A percentile compares a stretch with the other conserved stretches of the same genome.
Conservation (phyloP, 2,113 vertebrate species). For the Tursiops truncatus region DNA sequence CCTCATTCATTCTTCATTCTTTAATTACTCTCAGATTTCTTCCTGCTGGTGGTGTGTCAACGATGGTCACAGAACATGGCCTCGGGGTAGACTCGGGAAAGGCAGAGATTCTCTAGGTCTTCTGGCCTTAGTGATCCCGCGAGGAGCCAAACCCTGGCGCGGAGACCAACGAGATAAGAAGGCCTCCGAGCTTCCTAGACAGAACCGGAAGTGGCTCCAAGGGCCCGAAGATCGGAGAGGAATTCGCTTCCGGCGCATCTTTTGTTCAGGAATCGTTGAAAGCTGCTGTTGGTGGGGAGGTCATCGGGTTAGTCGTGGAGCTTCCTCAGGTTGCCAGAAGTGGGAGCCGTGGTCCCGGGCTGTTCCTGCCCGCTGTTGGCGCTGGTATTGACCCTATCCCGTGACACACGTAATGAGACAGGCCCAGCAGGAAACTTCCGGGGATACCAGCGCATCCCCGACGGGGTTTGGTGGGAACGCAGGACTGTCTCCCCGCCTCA, state of each 20-base stretch:
- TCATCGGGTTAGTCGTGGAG: accelerated
- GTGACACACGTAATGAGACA: neutral
- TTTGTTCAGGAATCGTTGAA: neutral
- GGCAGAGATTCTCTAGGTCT: neutral
- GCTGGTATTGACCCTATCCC: neutral
- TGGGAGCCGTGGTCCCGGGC: neutral
- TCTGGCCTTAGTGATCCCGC: neutral
- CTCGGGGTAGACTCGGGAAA: neutral
- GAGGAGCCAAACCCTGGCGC: no score
- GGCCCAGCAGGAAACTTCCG: neutral
- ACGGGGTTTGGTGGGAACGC: no score
- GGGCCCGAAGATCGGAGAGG: accelerated
- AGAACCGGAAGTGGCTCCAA: neutral
- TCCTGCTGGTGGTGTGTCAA: neutral
- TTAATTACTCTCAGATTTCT: neutral
- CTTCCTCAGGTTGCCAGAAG: accelerated
- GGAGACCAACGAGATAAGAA: neutral
- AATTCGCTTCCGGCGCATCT: neutral
- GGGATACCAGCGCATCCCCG: neutral
- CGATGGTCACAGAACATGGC: neutral
- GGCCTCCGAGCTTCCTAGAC: neutral
- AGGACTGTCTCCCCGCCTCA: neutral
- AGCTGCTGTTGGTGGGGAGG: no score
- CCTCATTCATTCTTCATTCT: neutral
- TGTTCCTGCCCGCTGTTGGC: no score